Base-by-base conservation (phyloP, 2,888 invertebrate species). In the Sinelater perroti region DNA sequence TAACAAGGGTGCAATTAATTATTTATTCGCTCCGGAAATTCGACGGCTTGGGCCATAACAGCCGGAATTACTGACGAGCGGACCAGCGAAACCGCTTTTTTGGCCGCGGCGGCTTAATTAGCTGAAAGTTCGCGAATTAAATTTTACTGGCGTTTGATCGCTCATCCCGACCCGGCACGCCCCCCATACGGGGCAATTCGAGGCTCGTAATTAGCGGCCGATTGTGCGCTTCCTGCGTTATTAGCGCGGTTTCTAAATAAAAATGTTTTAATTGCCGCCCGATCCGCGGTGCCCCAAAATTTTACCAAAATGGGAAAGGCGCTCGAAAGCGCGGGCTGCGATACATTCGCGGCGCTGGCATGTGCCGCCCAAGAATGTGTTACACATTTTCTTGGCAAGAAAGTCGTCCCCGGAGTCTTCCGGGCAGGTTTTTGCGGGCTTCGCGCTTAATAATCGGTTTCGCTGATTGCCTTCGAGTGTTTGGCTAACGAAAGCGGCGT, bases 331-430 rank as follows among this genome's bases (percentile, higher is more conserved):
- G 38, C 38, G 21, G 18, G 18, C 13, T 11, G n/a, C 20, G 31
- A 18, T 31, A 33, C 33, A 26, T 46, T 8, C 7, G 5, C 8
- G 7, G 11, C 7, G 8, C 38, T 24, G 52, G 33, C 57, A 58
- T 53, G 45, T 45, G 49, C 47, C 49, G 52, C 53, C 36, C 45
- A 47, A 58, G 53, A 62, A 62, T 62, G 62, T 62, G 62, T 59
- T 52, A 62, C 58, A 59, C 53, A 62, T 59, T 58, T 59, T 52
- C 53, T 59, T 54, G 51, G 60, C 62, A 60, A 62, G 57, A 60
- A 62, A 62, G 60, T 59, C 60, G 52, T 56, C 51, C 56, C 53
- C 49, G 26, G 18, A 17, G 21, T 56, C 53, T 60, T 62, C 56
- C 59, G 52, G 61, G 56, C 53, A 59, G 49, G 16, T 18, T 54